Percentiles rank a stretch among this genome's conserved stretches.
Evolutionary conservation across 2,888 invertebrate species (phyloP).

Genomic region (Caenorhabditis wallacei): DNA sequence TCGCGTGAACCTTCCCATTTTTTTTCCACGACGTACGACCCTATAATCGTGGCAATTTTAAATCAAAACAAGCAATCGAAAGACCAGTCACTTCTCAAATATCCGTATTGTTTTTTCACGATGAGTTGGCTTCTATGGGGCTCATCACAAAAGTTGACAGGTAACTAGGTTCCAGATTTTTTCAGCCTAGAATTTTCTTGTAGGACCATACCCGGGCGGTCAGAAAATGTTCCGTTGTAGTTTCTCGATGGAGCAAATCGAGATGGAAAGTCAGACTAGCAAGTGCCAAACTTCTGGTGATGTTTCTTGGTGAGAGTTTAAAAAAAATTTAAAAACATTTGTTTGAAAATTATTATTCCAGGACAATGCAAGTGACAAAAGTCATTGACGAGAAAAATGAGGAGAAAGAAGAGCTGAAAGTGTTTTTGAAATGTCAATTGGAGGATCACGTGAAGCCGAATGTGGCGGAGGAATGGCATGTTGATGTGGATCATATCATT

Average conservation of each 20-base stretch:
- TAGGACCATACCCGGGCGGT: conserved; percentile 29
- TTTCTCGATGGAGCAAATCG: conserved; percentile 12
- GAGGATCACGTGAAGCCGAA: conserved; percentile 3
- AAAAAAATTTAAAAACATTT: background rate
- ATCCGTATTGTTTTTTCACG: background rate
- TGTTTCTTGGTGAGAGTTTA: conserved; percentile 6
- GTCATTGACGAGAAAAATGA: background rate
- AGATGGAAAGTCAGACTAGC: background rate
- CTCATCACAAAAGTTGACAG: conserved; percentile 18
- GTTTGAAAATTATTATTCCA: background rate
- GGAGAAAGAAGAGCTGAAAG: background rate
- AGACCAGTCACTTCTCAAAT: background rate
- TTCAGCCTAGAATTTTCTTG: background rate
- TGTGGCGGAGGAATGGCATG: conserved; percentile 10
- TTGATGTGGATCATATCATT: conserved; percentile 30
- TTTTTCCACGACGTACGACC: no score
- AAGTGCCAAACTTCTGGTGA: conserved; percentile 27
- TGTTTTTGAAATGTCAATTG: conserved; percentile 14
- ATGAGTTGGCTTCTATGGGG: conserved; percentile 24
- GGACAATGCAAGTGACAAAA: background rate
- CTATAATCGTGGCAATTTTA: no score
- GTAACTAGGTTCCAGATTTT: background rate
- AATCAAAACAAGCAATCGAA: background rate
- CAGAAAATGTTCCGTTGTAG: conserved; percentile 33
- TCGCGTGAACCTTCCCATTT: no score